Evolutionary conservation across 2,113 vertebrate species (phyloP), one percentile per base, ranked within the genome.

Genomic region (Phyllostomus discolor): DNA sequence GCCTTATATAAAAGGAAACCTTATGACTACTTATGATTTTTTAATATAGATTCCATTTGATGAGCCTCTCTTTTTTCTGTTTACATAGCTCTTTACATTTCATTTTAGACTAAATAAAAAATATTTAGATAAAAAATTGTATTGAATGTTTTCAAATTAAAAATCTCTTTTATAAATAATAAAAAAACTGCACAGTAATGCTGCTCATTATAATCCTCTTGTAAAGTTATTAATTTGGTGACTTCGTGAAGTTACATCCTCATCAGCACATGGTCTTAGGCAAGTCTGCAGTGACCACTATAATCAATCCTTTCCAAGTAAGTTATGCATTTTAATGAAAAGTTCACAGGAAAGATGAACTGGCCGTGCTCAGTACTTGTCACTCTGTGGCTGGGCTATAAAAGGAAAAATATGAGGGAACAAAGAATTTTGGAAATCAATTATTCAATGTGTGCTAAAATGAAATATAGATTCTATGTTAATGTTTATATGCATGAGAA

Each of bases 301-400:
- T 26, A 97, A 96, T 93, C 41, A 94, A 96, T 78, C 72, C 33
- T 62, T 96, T 96, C 87, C 89, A 90, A 92, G 54, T 81, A 91
- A 90, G 54, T 87, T 80, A 90, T 50, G 66, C 64, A 82, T 92
- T 96, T 96, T 97, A 96, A 94, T 95, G 67, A 95, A 92, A 97
- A 66, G 15, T 78, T 83, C 85, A 35, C 43, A 90, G 28, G 64
- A 90, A 96, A 93, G 62, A 95, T 70, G 62, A 93, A 73, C 22
- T 70, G 14, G 57, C 22, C 93, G 85, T 96, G 95, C 95, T n/a
- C 31, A 75, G 31, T 0, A 83, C 28, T 96, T 84, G 11, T 54
- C 78, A 54, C 46, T 88, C 24, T 94, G 3, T 57, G 70, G 52
- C 33, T 22, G 31, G 75, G 31, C n/a, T 66, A 90, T 69, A 88